Percentiles rank a stretch among this genome's conserved stretches.
Conservation (phyloP, 2,888 invertebrate genomes). For the Elysia crispata region DNA sequence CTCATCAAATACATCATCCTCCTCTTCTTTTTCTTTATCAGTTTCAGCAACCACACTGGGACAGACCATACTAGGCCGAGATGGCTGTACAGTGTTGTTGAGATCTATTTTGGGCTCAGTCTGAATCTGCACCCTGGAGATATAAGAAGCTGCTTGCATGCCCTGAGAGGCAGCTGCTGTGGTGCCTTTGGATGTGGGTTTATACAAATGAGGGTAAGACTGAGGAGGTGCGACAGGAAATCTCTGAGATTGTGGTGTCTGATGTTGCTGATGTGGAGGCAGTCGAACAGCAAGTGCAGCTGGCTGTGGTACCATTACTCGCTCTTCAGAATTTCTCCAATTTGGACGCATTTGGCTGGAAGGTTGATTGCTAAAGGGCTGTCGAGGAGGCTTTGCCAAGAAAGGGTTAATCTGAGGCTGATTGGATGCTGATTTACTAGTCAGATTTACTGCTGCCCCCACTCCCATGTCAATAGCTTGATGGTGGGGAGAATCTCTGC, state of each 20-base stretch:
- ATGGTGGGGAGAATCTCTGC: constrained; percentile 24
- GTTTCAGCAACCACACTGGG: neutral
- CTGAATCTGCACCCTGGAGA: neutral
- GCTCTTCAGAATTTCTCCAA: neutral
- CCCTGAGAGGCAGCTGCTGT: neutral
- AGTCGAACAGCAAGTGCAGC: neutral
- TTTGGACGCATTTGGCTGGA: constrained; percentile 1
- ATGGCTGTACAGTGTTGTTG: constrained; percentile 16
- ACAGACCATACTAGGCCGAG: neutral
- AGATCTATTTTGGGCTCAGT: constrained; percentile 2
- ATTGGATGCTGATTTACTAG: constrained; percentile 2
- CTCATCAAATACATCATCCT: constrained; percentile 48
- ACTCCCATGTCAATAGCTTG: constrained; percentile 45
- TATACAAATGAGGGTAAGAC: constrained; percentile 17
- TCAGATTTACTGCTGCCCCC: constrained; percentile 47
- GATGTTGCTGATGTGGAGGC: neutral
- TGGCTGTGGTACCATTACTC: neutral
- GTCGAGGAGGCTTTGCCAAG: neutral
- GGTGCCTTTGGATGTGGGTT: neutral
- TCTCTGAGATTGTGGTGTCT: constrained; percentile 50
- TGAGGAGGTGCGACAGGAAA: neutral
- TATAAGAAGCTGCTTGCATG: neutral
- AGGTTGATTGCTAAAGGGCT: neutral
- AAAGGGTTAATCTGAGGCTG: neutral
- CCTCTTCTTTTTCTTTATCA: constrained; percentile 21